Base-by-base conservation (phyloP, 1,140 invertebrate genomes). In the Antheraea pernyi region DNA sequence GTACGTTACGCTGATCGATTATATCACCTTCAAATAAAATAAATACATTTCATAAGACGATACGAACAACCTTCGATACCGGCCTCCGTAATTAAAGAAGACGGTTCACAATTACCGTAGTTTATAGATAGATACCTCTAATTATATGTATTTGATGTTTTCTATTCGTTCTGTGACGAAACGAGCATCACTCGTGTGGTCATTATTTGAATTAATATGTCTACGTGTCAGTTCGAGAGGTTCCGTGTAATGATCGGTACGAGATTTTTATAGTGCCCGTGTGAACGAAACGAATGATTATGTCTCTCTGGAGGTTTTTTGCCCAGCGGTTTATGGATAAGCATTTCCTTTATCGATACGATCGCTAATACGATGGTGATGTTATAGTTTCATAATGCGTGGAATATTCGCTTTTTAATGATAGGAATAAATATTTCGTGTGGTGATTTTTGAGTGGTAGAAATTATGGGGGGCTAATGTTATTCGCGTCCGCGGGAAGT, bases 101-200 rank as follows among this genome's bases (percentile, higher is more conserved):
- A 89, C 77, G 80, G 66, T 71, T 82, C 82, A 85, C 85, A 86
- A 91, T 91, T 87, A 88, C 87, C 86, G 85, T 88, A 88, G 82
- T 89, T 89, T 88, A 90, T 89, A 86, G 84, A 90, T 89, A 86
- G 83, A 91, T 83, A 76, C 80, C 80, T 86, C 81, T 91, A 90
- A 91, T 91, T 90, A 91, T 88, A 91, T 88, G 80, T 88, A 87
- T 91, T 91, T 89, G 85, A 86, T 88, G 88, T 90, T 91, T 90
- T 90, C 88, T 90, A 89, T 88, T 86, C 85, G 83, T 66, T 68
- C 72, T 87, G 86, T 91, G 89, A 91, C 88, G 89, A 91, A 91
- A 90, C 77, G 86, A 79, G 74, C 79, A 83, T 86, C 85, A 88
- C 84, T 82, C 81, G 74, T 72, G 73, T 80, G 79, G 85, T 88